Evolutionary conservation across 1,140 invertebrate species (phyloP), one percentile per base, ranked within the genome.

Genomic region (Ceratosolen solmsi): DNA sequence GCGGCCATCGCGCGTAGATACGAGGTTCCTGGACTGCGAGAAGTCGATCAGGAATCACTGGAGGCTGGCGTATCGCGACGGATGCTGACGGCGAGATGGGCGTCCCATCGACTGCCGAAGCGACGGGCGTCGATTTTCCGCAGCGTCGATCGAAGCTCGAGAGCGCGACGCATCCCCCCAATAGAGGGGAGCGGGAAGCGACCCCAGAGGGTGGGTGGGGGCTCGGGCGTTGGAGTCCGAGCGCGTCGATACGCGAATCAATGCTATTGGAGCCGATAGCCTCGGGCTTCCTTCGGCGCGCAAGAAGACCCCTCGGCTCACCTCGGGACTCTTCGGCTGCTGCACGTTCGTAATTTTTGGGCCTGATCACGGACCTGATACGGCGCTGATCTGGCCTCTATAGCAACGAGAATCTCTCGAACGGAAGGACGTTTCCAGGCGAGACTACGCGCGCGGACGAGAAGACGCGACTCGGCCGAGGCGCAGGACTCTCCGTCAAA

Each of bases 211-310:
- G n/a, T 7, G 2, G 56, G n/a, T 27, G 5, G 3, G 25, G 56
- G 56, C 20, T 9, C 51, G 51, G 13, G n/a, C 15, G 56, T 7
- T 25, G 56, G 25, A 17, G 60, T 2, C 1, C 74, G 71, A 30
- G 51, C 60, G 76, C 58, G 78, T 79, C 75, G 78, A 76, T 71
- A 73, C 70, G 36, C 0, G n/a, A 51, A 83, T 76, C 80, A 75
- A 51, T 75, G 54, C 46, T 33, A 36, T 49, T 38, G 71, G 63
- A 36, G 82, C 22, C 79, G 74, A 70, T 49, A 58, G 49, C 76
- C 54, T 81, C 79, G 77, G 56, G 56, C 54, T 56, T 56, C 54
- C 70, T 80, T 4, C 70, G 22, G 22, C 63, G 65, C 65, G 38
- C 38, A 36, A n/a, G 65, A 70, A 70, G 65, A 27, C 63, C 33